Percentiles rank a stretch among this genome's conserved stretches.
Evolutionary conservation across 2,797 vertebrate genomes (phyloP).

Genomic region (Eurystomus glaucurus): DNA sequence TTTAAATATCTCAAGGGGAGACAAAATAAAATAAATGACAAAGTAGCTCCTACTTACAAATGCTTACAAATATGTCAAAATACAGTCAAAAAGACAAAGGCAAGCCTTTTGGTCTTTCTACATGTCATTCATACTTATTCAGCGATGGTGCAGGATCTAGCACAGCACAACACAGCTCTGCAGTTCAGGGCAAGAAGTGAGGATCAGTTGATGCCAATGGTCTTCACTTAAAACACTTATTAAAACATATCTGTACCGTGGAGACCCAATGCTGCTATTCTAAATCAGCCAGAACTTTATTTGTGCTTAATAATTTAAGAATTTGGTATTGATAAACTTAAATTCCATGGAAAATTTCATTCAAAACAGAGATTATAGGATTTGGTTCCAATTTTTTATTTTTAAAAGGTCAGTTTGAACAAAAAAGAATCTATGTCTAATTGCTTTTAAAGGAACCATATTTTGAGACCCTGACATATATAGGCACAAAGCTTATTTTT

Average conservation of each 20-base stretch:
- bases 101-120: neutral
- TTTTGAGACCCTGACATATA: neutral
- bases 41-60: neutral
- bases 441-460: neutral
- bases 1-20: neutral
- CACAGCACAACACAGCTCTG: neutral
- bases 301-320: neutral
- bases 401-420: neutral
- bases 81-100: neutral
- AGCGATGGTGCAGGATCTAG: neutral
- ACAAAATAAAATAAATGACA: neutral
- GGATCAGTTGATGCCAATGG: neutral
- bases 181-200: neutral
- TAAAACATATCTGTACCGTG: neutral
- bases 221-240: neutral
- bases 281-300: neutral
- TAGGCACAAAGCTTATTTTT: neutral
- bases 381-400: accelerated
- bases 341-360: neutral
- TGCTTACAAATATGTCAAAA: neutral
- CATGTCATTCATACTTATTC: neutral
- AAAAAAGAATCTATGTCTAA: neutral
- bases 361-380: neutral
- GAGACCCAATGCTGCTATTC: neutral
- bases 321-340: neutral